Base-by-base conservation (phyloP, 2,797 vertebrate genomes). In the Acrossocheilus fasciatus region DNA sequence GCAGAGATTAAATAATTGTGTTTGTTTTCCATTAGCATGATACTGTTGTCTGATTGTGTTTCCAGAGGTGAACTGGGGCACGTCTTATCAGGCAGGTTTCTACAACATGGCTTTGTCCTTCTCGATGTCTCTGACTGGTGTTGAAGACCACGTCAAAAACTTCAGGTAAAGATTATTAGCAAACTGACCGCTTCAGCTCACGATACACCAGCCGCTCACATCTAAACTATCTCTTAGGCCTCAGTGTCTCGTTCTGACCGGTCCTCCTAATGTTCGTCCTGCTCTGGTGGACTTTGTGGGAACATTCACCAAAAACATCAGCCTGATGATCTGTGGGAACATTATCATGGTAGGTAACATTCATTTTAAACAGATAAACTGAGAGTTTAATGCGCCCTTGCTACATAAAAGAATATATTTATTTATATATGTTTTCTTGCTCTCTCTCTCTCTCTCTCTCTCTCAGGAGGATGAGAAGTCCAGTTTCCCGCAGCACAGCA, bases 281-380 rank as follows among this genome's bases (percentile, higher is more conserved):
- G 94, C 95, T 1, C 90, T 97, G 70, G 95, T 96, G 80, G 96
- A 96, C 89, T 97, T 96, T 87, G 95, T 95, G 4, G 89, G 90
- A 0, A 91, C 93, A 66, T 95, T 96, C 86, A 96, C 95, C 3
- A 96, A 96, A 84, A 93, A 94, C 0, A 88, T 92, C 68, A 95
- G 95, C 85, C 94, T 96, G 57, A 95, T 95, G 95, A 94, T 96
- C 89, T 96, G 95, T 73, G 95, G 95, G n/a, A 95, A 96, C 87
- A 93, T 96, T 15, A 80, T 95, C 36, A 1, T 62, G n/a, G 59
- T 62, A 12, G 0, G 4, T 12, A 1, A 23, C 59, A n/a, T 62
- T 26, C n/a, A 6, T 62, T n/a, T 12, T 62, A 52, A 12, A 2
- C 59, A 12, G 59, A 62, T 26, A 12, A 26, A 62, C 4, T 0